Conservation (phyloP, 2,888 invertebrate genomes). For the Tenthredo amoena region DNA sequence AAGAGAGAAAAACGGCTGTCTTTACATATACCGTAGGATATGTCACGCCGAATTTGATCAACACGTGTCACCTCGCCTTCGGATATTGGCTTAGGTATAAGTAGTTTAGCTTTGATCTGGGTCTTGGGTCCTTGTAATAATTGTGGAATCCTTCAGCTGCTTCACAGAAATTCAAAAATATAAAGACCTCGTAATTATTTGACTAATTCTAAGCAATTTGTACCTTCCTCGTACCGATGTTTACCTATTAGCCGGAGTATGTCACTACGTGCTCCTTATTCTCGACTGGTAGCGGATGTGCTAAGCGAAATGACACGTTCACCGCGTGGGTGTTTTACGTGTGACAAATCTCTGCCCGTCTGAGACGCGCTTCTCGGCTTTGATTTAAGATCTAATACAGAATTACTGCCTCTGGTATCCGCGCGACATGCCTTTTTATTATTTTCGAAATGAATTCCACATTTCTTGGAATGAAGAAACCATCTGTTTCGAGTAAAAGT, state of each 20-base stretch:
- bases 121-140: background rate
- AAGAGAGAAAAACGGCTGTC: background rate
- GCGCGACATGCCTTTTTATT: background rate
- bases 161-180: background rate
- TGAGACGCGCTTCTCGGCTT: background rate
- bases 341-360: background rate
- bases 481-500: background rate
- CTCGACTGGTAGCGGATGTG: background rate
- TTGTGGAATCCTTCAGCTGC: background rate
- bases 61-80: background rate
- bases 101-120: background rate
- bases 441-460: background rate
- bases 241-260: conserved; percentile 11
- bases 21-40: background rate
- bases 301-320: conserved; percentile 29
- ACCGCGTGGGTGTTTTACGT: conserved; percentile 28
- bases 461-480: background rate
- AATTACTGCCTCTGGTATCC: background rate
- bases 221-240: background rate
- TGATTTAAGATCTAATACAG: conserved; percentile 16
- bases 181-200: conserved; percentile 8
- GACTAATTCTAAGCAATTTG: conserved; percentile 7
- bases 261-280: background rate
- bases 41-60: background rate
- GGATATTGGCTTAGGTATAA: background rate